Base-by-base conservation (phyloP, 2,797 vertebrate species). In the Ptychadena robeensis region DNA sequence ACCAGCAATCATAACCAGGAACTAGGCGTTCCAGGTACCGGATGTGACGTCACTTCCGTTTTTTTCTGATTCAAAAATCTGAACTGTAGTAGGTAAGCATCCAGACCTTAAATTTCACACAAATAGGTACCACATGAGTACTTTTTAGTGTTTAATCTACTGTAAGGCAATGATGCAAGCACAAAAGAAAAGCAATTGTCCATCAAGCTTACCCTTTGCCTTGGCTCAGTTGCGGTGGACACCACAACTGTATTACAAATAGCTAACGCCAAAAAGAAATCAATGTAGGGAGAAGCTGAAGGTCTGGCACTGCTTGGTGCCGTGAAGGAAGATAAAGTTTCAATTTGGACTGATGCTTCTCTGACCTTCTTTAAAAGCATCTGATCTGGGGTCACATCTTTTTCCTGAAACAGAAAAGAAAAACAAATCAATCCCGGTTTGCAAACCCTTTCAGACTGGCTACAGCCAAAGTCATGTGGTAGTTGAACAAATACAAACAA, bases 231-330 rank as follows among this genome's bases (percentile, higher is more conserved):
- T 91, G 93, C 91, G 87, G 93, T 97, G 88, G 97, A 98, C 90
- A 99, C 97, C 92, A 98, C 90, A 87, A 98, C 98, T 0, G 96
- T 97, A 91, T 99, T 99, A 92, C 98, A 99, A 92, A 99, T 96
- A 89, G 96, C 91, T 53, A 99, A 93, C 85, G 96, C 95, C 85
- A 99, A 91, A 86, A 99, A 98, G 89, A 98, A 99, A 87, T 99
- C 97, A 81, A 93, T 94, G 88, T 96, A 90, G 65, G 92, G 90
- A 85, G 94, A 91, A 75, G 86, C 81, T 63, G 90, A 75, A 18
- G 88, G 81, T 66, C 86, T 66, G 25, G 79, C 83, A 86, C 87
- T 32, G 48, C 73, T 89, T 38, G 2, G 14, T 1, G 76, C 66
- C 3, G 35, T 38, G 74, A 86, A 86, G 0, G 88, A 72, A 57